These are phyloP conservation scores for Pocillopora grandis DNA, from an alignment of 92 coral and sea anemone genomes.

Conservation along the genomic window DNA sequence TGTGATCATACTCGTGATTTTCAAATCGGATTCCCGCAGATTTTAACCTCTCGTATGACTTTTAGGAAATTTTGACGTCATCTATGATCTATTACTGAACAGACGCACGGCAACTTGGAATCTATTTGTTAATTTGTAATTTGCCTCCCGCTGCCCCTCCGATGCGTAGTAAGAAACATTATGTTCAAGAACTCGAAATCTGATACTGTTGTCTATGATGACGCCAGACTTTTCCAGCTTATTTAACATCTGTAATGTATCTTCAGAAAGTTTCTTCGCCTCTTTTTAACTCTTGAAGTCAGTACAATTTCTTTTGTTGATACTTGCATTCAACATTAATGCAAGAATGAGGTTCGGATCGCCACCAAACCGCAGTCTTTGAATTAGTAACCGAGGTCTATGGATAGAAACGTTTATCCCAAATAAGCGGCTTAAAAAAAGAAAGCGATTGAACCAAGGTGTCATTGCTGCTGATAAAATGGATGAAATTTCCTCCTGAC, in stretches of 20 bases:
- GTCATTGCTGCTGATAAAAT: background rate
- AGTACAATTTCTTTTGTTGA: background rate
- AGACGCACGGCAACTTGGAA: too few species aligned
- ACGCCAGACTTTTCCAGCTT: slow-evolving; percentile 1
- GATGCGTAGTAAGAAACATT: background rate
- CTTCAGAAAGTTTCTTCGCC: background rate
- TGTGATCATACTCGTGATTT: too few species aligned
- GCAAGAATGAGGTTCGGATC: background rate
- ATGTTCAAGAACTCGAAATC: background rate
- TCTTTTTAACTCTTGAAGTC: background rate
- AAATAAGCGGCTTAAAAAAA: background rate
- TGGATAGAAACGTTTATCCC: background rate
- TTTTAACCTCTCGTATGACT: too few species aligned
- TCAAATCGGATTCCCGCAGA: too few species aligned
- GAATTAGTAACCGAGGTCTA: too few species aligned
- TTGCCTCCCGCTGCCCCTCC: background rate
- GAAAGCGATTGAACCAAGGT: background rate
- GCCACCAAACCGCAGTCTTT: too few species aligned
- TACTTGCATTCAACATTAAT: background rate
- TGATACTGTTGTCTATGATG: background rate
- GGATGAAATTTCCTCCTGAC: background rate
- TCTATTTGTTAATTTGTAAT: background rate
- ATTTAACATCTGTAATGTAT: background rate
- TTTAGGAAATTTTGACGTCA: too few species aligned
- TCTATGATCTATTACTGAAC: too few species aligned